These are phyloP conservation scores for Drosophila kanekoi DNA, from an alignment of 2,888 invertebrate species.

Conservation along the genomic window DNA sequence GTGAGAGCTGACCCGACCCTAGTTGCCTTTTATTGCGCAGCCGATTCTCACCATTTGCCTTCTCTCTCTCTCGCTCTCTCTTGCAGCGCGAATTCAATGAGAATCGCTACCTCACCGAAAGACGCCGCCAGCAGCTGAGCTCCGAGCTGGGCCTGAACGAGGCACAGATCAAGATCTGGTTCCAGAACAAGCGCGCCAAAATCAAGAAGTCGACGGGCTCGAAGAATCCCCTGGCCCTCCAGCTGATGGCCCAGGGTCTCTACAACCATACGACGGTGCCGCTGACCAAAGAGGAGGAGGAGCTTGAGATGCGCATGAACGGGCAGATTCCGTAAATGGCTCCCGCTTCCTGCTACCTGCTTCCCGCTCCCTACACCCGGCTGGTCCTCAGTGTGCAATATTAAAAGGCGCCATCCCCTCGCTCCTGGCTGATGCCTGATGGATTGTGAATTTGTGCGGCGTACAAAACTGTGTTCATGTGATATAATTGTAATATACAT, in stretches of 20 bases:
- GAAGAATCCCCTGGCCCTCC: slow-evolving; percentile 93
- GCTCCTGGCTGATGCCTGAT: slow-evolving; percentile 6
- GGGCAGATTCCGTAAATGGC: slow-evolving; percentile 83
- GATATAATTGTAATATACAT: slow-evolving; percentile 79
- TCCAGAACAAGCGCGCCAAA: slow-evolving; percentile 98
- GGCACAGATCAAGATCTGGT: slow-evolving; percentile 99
- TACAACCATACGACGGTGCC: slow-evolving; percentile 95
- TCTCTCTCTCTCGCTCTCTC: slow-evolving; percentile 9
- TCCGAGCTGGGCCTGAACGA: slow-evolving; percentile 96
- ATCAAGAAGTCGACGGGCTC: slow-evolving; percentile 96
- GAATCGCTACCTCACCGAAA: slow-evolving; percentile 96
- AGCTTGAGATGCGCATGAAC: slow-evolving; percentile 87
- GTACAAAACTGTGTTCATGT: slow-evolving; percentile 79
- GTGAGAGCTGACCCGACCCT: slow-evolving; percentile 23
- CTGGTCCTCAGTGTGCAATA: slow-evolving; percentile 72
- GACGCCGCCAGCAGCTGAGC: slow-evolving; percentile 95
- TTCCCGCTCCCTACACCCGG: slow-evolving; percentile 11
- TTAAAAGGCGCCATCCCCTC: slow-evolving; percentile 20
- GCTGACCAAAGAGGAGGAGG: slow-evolving; percentile 90
- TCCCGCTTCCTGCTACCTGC: background rate
- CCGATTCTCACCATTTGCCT: slow-evolving; percentile 20
- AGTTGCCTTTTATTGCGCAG: slow-evolving; percentile 34
- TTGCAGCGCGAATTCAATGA: slow-evolving; percentile 94
- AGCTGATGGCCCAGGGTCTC: slow-evolving; percentile 96
- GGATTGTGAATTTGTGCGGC: slow-evolving; percentile 39